Percentiles rank a stretch among this genome's conserved stretches.
These are phyloP conservation scores for Eremobia ochroleuca DNA, from an alignment of 2,888 invertebrate genomes.

Conservation along the genomic window DNA sequence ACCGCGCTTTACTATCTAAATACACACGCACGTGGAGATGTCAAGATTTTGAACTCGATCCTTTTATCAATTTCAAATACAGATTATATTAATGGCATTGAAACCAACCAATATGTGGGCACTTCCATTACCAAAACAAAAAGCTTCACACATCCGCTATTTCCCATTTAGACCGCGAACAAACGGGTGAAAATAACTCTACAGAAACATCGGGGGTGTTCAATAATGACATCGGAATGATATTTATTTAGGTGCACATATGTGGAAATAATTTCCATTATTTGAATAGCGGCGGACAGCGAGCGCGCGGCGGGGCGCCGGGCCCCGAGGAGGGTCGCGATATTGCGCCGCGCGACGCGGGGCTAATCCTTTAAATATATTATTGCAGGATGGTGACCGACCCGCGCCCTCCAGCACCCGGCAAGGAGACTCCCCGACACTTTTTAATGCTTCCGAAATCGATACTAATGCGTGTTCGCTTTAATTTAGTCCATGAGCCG, in stretches of 20 bases:
- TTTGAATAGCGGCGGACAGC: conserved; percentile 85
- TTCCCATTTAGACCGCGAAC: conserved; percentile 80
- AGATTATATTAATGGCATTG: conserved; percentile 49
- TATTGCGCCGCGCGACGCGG: conserved; percentile 88
- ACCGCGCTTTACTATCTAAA: conserved; percentile 67
- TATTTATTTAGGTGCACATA: conserved; percentile 91
- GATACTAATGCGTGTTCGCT: conserved; percentile 83
- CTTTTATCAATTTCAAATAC: conserved; percentile 44
- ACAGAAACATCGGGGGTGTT: conserved; percentile 82
- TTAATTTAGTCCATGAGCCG: conserved; percentile 72
- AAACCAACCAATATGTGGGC: conserved; percentile 49
- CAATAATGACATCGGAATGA: conserved; percentile 88
- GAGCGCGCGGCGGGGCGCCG: conserved; percentile 72
- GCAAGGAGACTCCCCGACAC: conserved; percentile 79
- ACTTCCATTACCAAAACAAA: conserved; percentile 61
- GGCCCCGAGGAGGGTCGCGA: conserved; percentile 84
- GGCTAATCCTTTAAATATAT: conserved; percentile 91
- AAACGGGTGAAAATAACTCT: conserved; percentile 87
- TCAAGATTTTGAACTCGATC: conserved; percentile 33
- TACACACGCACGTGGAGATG: conserved; percentile 40
- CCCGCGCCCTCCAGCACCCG: conserved; percentile 79
- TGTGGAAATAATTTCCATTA: conserved; percentile 91
- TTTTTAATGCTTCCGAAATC: conserved; percentile 87
- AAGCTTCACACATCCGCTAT: conserved; percentile 72
- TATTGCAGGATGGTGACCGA: conserved; percentile 88